Percentiles rank a stretch among this genome's conserved stretches.
Evolutionary conservation across 1,140 invertebrate species (phyloP).

Genomic region (Oedothorax gibbosus): DNA sequence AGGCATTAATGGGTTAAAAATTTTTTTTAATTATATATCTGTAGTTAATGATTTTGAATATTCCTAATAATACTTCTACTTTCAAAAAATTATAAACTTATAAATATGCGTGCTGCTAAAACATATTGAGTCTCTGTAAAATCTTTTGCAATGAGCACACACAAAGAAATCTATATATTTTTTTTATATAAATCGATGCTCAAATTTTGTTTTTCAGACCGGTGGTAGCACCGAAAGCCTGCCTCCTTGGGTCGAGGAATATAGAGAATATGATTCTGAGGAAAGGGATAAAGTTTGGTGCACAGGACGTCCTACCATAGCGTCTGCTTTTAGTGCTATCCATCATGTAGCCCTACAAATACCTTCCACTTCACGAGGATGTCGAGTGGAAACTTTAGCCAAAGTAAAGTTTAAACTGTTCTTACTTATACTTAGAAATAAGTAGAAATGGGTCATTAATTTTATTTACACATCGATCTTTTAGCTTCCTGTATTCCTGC

Average conservation of each 20-base stretch:
- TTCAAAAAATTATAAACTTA: too few species aligned
- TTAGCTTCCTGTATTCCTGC: too few species aligned
- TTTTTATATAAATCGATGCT: too few species aligned
- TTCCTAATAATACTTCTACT: too few species aligned
- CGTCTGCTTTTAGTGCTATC: slow-evolving; percentile 48
- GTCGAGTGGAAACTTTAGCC: background rate
- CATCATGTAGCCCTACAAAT: slow-evolving; percentile 45
- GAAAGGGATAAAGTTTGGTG: slow-evolving; percentile 28
- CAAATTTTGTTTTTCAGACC: slow-evolving; percentile 7
- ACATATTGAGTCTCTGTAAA: too few species aligned
- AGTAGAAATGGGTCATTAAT: background rate
- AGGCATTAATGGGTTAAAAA: too few species aligned
- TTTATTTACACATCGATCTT: background rate
- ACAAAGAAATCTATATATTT: too few species aligned
- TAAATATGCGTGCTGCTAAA: too few species aligned
- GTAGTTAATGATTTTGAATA: too few species aligned
- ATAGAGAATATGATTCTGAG: slow-evolving; percentile 31
- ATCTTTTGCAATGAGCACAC: too few species aligned
- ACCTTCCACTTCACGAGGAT: slow-evolving; percentile 37
- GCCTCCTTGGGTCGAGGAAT: slow-evolving; percentile 42
- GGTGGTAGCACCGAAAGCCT: slow-evolving; percentile 35
- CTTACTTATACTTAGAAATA: background rate
- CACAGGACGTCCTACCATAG: slow-evolving; percentile 43
- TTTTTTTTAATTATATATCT: too few species aligned
- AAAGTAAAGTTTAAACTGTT: background rate